Conservation (phyloP, 1,140 invertebrate genomes). For the Penaeus vannamei region DNA sequence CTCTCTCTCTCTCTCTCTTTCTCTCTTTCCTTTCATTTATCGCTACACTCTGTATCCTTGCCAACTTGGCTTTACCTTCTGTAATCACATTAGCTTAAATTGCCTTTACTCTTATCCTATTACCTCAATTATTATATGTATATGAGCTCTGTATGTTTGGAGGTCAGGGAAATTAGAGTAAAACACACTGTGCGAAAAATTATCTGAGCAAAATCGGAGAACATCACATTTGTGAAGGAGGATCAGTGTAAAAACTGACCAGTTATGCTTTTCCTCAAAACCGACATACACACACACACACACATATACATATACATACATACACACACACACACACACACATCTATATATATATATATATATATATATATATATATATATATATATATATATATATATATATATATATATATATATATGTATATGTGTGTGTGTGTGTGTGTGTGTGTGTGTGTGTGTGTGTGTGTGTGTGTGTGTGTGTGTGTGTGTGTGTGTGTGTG, state of each 20-base stretch:
- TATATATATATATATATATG: not conserved
- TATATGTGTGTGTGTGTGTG: not conserved
- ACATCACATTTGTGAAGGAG: too few species aligned
- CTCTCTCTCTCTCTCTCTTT: conserved; percentile 6
- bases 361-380: too few species aligned
- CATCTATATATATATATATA: not conserved
- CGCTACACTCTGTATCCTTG: not conserved
- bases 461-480: not conserved
- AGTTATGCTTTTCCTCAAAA: too few species aligned
- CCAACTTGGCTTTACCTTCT: not conserved
- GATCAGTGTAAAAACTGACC: too few species aligned
- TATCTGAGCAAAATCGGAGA: too few species aligned
- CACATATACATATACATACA: not conserved
- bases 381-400: too few species aligned
- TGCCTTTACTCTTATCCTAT: too few species aligned
- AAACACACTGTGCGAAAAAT: too few species aligned
- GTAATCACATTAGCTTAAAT: too few species aligned
- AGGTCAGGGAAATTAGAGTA: not conserved
- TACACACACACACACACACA: not conserved
- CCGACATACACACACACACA: not conserved
- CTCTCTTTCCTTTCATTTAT: not conserved
- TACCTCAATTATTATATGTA: not conserved
- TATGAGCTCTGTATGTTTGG: not conserved
- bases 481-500: not conserved
- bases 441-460: not conserved